Conservation (phyloP, 1,140 invertebrate species). For the Trissolcus basalis region DNA sequence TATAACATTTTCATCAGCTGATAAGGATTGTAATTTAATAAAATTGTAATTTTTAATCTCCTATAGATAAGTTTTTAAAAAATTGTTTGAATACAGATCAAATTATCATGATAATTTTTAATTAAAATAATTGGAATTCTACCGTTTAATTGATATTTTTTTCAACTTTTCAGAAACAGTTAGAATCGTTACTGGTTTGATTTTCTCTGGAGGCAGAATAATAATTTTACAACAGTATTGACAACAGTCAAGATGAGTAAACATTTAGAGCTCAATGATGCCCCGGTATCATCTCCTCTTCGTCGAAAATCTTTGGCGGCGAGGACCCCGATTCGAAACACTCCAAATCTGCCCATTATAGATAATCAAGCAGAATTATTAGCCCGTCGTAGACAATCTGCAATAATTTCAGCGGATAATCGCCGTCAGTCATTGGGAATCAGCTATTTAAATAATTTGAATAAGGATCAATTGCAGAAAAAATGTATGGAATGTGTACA, state of each 20-base stretch:
- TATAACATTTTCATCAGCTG: too few relatives aligned
- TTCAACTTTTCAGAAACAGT: too few relatives aligned
- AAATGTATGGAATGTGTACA: conserved; percentile 80
- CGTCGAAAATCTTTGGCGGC: conserved; percentile 30
- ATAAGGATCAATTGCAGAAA: conserved; percentile 69
- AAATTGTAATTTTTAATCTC: too few relatives aligned
- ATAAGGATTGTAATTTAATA: too few relatives aligned
- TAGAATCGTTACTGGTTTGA: too few relatives aligned
- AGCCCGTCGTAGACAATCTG: conserved; percentile 12
- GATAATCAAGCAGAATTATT: conserved; percentile 30
- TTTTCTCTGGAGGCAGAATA: too few relatives aligned
- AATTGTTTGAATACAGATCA: too few relatives aligned
- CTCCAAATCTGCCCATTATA: conserved; percentile 8
- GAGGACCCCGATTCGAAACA: neutral
- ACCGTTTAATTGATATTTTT: too few relatives aligned
- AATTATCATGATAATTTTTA: too few relatives aligned
- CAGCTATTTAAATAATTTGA: conserved; percentile 7
- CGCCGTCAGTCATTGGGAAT: conserved; percentile 11
- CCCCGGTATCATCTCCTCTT: conserved; percentile 13
- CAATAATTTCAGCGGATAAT: neutral
- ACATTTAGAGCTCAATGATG: conserved; percentile 9
- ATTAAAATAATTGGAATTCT: too few relatives aligned
- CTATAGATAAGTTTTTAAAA: too few relatives aligned
- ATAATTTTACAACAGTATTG: neutral
- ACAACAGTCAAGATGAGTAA: conserved; percentile 5